Evolutionary conservation across 2,888 invertebrate genomes (phyloP), one percentile per base, ranked within the genome.

Genomic region (Tipula lateralis): DNA sequence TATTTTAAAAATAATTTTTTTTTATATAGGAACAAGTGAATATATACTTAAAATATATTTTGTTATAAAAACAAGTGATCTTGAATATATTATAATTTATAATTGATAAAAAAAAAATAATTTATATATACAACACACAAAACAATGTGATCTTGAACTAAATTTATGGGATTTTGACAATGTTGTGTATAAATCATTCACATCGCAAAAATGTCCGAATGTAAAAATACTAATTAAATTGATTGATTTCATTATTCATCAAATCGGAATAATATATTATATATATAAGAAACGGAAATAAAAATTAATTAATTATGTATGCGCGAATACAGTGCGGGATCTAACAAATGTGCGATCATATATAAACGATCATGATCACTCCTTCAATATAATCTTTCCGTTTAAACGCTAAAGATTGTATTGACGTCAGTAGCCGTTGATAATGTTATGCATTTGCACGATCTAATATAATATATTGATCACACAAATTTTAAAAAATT

Each of bases 91-190:
- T 66, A 66, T 66, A 24, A 66, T 66, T 66, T 66, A 24, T 24
- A 66, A 66, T 66, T 66, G 66, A 66, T 66, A 66, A 66, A 66
- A 66, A 9, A 66, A 24, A 24, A 9, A 66, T 19, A 39, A 39
- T 12, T 44, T 44, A 44, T n/a, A 44, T 39, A 39, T 44, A 66
- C 24, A n/a, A n/a, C n/a, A 66, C 1, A 66, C 66, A 24, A 66
- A 66, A 24, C 66, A 66, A 66, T 66, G 66, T 66, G 66, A 66
- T 66, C 66, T 66, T 66, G 66, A 66, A 66, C 66, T 66, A 66
- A 66, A 66, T 66, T 66, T 66, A 66, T 66, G 66, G 19, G 66
- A 66, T 66, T 66, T 66, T 66, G 66, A 66, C 66, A 66, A 66
- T 66, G 66, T 66, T 66, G 66, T 24, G 24, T 66, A 66, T 66